Conservation (phyloP, 2,797 vertebrate genomes). For the Arctocebus calabarensis region DNA sequence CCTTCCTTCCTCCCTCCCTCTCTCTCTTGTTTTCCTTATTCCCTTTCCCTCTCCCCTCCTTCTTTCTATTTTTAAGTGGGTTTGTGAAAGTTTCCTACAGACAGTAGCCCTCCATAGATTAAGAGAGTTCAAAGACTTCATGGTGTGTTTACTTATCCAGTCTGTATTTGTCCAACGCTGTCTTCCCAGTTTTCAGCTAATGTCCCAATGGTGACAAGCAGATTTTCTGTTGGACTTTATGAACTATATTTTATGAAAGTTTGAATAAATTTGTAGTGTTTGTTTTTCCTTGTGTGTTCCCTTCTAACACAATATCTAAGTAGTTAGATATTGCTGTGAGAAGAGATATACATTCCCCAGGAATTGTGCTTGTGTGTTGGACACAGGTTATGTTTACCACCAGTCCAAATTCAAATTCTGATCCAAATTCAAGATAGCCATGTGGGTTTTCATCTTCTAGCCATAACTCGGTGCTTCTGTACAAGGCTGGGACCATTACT, state of each 20-base stretch:
- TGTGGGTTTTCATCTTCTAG: neutral
- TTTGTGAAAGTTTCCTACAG: neutral
- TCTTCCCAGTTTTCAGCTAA: neutral
- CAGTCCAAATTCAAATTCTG: no score
- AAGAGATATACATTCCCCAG: no score
- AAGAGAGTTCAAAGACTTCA: no score
- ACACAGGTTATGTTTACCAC: no score
- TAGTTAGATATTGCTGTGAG: neutral
- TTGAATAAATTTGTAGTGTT: neutral
- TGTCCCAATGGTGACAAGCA: no score
- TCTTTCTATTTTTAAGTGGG: neutral
- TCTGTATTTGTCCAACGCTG: neutral
- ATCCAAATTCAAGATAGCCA: rapidly evolving
- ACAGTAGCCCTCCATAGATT: rapidly evolving
- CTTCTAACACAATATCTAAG: neutral
- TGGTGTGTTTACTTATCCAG: neutral
- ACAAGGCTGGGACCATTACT: neutral
- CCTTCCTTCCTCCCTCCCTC: rapidly evolving
- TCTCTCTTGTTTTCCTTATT: no score
- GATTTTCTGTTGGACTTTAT: neutral
- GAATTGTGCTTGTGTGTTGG: neutral
- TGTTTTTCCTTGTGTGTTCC: neutral
- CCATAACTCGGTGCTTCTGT: rapidly evolving
- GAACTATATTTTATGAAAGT: neutral
- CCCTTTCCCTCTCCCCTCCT: neutral